Evolutionary conservation across 2,888 invertebrate species (phyloP), one percentile per base, ranked within the genome.

Genomic region (Argyra leucocephala): DNA sequence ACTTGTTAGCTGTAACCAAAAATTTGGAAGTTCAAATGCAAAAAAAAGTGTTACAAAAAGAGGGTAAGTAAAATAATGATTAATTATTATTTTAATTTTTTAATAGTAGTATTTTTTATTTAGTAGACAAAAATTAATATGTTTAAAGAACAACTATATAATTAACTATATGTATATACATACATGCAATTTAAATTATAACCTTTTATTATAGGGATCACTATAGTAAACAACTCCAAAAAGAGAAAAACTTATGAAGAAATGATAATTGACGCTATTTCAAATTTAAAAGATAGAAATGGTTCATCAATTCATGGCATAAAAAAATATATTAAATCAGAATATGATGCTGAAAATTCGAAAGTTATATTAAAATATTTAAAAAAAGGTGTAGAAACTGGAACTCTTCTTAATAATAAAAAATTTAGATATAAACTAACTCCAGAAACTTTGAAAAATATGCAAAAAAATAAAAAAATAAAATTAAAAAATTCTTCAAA

Each of bases 191-290:
- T n/a, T n/a, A n/a, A n/a, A n/a, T n/a, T n/a, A n/a, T n/a, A n/a
- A n/a, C n/a, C n/a, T 37, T 37, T 37, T 37, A 9, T 37, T 37
- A 9, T 37, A 12, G 48, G 18, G 5, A 48, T 18, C 18, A 5
- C 48, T 15, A 48, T 18, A 48, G 15, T 5, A 48, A n/a, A 18
- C 18, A 1, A 48, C 12, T 48, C 9, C 9, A 18, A 18, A 18
- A 2, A n/a, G n/a, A 48, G 15, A n/a, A 15, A 48, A 48, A 18
- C 48, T 5, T 48, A 48, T 48, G 48, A 48, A 18, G 4, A 48
- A 48, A 48, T 48, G 48, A 48, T 48, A 48, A 48, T 48, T 48
- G 48, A 48, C 12, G 48, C 48, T 18, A 48, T 48, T 48, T 48
- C 48, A 12, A 48, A 15, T 12, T 48, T 48, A 48, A 48, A 48